Conservation (phyloP, 2,113 vertebrate species). For the Trochalopteron elliotii region DNA sequence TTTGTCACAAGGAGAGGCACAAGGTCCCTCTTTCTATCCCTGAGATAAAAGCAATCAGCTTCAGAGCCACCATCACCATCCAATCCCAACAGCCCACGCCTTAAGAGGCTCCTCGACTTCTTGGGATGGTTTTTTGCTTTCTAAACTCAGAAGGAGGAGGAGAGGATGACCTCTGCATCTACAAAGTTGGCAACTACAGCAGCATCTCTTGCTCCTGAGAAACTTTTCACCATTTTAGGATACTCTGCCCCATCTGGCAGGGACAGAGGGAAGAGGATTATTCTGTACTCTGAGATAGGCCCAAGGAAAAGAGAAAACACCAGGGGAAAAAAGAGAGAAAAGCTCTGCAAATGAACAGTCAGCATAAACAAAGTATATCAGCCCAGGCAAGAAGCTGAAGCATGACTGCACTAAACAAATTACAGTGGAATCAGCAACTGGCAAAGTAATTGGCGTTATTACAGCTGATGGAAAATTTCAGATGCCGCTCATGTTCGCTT, state of each 20-base stretch:
- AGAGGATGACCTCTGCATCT: not conserved
- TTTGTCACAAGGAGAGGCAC: not conserved
- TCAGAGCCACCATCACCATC: not conserved
- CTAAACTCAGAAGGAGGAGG: not conserved
- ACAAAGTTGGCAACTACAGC: not conserved
- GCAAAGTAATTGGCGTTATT: slow-evolving; percentile 78
- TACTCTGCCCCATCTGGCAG: not conserved
- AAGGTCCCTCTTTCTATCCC: not conserved
- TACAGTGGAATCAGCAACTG: slow-evolving; percentile 74
- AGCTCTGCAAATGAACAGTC: slow-evolving; percentile 62
- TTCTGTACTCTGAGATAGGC: not conserved
- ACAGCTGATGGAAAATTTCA: slow-evolving; percentile 79
- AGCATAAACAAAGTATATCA: slow-evolving; percentile 68
- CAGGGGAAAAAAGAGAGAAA: not conserved
- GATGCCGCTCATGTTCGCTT: slow-evolving; percentile 68
- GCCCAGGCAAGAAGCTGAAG: slow-evolving; percentile 55
- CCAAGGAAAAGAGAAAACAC: not conserved
- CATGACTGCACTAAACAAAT: slow-evolving; percentile 72
- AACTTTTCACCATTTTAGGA: not conserved
- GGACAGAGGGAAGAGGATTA: not conserved
- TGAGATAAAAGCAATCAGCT: not conserved
- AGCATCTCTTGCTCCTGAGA: not conserved
- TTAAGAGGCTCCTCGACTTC: not conserved
- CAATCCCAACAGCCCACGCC: not conserved
- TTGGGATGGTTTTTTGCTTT: not conserved